Evolutionary conservation across 1,140 invertebrate species (phyloP).

Genomic region (Agrypnia vestita): DNA sequence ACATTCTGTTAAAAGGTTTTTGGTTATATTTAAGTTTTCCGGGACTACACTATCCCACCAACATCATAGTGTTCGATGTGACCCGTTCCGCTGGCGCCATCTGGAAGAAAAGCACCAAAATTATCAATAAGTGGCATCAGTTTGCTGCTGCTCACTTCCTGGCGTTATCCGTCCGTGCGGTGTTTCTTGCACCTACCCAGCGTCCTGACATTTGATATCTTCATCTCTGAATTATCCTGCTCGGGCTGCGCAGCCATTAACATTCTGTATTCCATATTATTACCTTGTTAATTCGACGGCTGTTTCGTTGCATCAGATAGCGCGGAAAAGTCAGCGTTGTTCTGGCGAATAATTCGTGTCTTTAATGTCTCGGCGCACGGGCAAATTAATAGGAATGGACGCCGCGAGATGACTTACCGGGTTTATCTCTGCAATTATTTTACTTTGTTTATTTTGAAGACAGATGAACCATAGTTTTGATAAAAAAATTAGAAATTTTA

Average conservation of each 20-base stretch:
- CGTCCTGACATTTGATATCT: slow-evolving; percentile 21
- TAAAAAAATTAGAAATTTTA: too few relatives aligned
- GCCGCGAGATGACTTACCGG: too few relatives aligned
- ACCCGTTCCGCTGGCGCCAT: too few relatives aligned
- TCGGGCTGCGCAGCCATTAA: not conserved
- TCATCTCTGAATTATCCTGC: slow-evolving; percentile 18
- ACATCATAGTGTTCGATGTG: too few relatives aligned
- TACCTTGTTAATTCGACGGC: slow-evolving; percentile 19
- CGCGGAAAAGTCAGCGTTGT: not conserved
- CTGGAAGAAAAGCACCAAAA: too few relatives aligned
- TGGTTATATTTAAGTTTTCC: too few relatives aligned
- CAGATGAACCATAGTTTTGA: too few relatives aligned
- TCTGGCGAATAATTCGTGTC: slow-evolving; percentile 9
- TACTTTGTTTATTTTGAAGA: too few relatives aligned
- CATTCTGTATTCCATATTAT: slow-evolving; percentile 1
- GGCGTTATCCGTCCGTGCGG: not conserved
- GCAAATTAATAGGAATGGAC: slow-evolving; percentile 1
- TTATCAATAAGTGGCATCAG: too few relatives aligned
- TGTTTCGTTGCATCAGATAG: not conserved
- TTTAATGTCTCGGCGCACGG: slow-evolving; percentile 7
- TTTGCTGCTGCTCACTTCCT: not conserved
- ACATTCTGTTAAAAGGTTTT: too few relatives aligned
- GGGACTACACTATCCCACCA: too few relatives aligned
- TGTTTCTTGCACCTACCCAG: not conserved
- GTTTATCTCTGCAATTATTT: too few relatives aligned